These are phyloP conservation scores for Porites evermanni DNA, from an alignment of 92 coral and sea anemone species.

Conservation along the genomic window DNA sequence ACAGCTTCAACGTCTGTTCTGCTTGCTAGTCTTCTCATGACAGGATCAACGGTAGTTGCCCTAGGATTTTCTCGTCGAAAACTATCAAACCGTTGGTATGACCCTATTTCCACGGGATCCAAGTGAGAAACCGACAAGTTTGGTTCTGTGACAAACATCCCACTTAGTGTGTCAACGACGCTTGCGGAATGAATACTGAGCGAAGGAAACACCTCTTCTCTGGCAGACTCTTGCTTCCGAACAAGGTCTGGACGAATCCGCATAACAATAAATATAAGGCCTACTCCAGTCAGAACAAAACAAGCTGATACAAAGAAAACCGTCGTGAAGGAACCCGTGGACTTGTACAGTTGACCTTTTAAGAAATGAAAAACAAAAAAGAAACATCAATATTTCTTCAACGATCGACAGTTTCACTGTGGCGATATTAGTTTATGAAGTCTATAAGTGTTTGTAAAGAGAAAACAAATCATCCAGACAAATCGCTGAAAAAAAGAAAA, in stretches of 20 bases:
- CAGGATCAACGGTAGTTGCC: slow-evolving; percentile 14
- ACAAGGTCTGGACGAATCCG: slow-evolving; percentile 75
- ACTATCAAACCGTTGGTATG: slow-evolving; percentile 45
- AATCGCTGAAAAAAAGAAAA: too few relatives aligned
- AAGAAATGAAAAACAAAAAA: background rate
- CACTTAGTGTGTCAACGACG: slow-evolving; percentile 71
- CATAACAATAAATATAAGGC: slow-evolving; percentile 75
- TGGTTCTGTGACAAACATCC: slow-evolving; percentile 72
- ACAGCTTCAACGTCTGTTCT: slow-evolving; percentile 28
- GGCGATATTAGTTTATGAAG: too few relatives aligned
- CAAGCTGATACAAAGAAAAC: slow-evolving; percentile 66
- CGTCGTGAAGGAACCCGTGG: slow-evolving; percentile 67
- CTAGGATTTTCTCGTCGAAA: slow-evolving; percentile 21
- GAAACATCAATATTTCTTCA: too few relatives aligned
- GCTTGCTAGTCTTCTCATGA: slow-evolving; percentile 24
- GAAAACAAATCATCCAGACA: too few relatives aligned
- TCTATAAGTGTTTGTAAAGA: too few relatives aligned
- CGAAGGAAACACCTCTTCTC: slow-evolving; percentile 52
- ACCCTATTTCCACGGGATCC: slow-evolving; percentile 36
- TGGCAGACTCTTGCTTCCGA: slow-evolving; percentile 22
- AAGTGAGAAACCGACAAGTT: slow-evolving; percentile 29
- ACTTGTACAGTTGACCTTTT: slow-evolving; percentile 73
- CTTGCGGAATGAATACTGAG: slow-evolving; percentile 73
- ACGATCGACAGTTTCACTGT: too few relatives aligned
- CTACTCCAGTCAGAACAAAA: slow-evolving; percentile 60